These are phyloP conservation scores for Micrasema longulum DNA, from an alignment of 1,140 invertebrate species.

Conservation along the genomic window DNA sequence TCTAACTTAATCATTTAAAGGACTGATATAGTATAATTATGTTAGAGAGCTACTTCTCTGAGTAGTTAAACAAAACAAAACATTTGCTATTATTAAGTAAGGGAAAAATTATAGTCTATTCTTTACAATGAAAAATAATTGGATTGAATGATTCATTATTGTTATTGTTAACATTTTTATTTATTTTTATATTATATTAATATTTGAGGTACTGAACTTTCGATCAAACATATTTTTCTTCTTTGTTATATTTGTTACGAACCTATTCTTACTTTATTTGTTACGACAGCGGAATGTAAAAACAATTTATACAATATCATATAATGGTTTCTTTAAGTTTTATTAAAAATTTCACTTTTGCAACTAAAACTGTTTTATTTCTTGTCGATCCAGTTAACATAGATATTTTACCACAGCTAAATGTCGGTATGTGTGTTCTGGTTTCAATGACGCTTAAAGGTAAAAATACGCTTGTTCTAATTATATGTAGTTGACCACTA, in stretches of 20 bases:
- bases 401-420: no score
- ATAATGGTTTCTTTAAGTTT: constrained; percentile 26
- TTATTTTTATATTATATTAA: constrained; percentile 28
- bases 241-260: constrained; percentile 17
- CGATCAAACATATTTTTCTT: constrained; percentile 14
- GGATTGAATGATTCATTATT: constrained; percentile 46
- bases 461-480: constrained; percentile 14
- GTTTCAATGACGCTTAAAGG: constrained; percentile 16
- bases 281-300: constrained; percentile 21
- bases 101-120: constrained; percentile 53
- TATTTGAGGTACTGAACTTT: constrained; percentile 26
- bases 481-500: constrained; percentile 15
- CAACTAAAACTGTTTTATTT: constrained; percentile 34
- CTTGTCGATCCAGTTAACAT: constrained; percentile 11
- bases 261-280: constrained; percentile 15
- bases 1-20: constrained; percentile 51
- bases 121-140: constrained; percentile 45
- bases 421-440: no score
- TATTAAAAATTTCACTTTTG: constrained; percentile 42
- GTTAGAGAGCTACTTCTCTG: constrained; percentile 50
- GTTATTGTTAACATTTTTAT: constrained; percentile 40
- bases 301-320: constrained; percentile 21
- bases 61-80: constrained; percentile 48
- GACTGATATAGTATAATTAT: constrained; percentile 54
- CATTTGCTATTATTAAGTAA: constrained; percentile 47